These are phyloP conservation scores for Orycteropus afer DNA, from an alignment of 2,113 vertebrate species.

Conservation along the genomic window DNA sequence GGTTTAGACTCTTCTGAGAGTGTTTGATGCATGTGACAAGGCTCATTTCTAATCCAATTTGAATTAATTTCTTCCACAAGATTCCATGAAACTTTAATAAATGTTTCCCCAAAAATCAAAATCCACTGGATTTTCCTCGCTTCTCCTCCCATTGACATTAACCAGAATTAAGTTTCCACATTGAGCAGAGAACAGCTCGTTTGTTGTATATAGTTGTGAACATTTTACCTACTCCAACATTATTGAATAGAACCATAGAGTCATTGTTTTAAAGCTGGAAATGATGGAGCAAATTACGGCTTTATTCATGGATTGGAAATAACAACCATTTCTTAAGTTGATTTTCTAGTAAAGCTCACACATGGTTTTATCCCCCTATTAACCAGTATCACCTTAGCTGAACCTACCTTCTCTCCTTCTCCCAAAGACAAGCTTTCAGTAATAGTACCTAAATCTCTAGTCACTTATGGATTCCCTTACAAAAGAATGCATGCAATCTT, in stretches of 20 bases:
- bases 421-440: not conserved
- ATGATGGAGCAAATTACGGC: conserved; percentile 9
- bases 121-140: not conserved
- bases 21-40: conserved; percentile 64
- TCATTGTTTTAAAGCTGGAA: conserved; percentile 30
- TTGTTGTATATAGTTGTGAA: conserved; percentile 28
- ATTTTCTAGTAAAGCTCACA: conserved; percentile 15
- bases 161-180: conserved; percentile 31
- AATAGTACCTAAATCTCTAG: not conserved
- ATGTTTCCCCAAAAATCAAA: conserved; percentile 23
- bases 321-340: conserved; percentile 9
- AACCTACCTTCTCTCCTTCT: not conserved
- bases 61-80: conserved; percentile 64
- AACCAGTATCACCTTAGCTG: not conserved
- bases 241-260: conserved; percentile 18
- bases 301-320: conserved; percentile 39
- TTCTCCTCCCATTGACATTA: conserved; percentile 11
- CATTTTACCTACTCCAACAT: conserved; percentile 25
- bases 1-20: conserved; percentile 70
- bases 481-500: not conserved
- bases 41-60: conserved; percentile 64
- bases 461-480: not conserved
- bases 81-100: conserved; percentile 41
- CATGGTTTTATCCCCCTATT: not conserved
- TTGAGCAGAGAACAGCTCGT: conserved; percentile 16